phyloP scores from a whole-genome alignment of 2,113 vertebrate species.

The Chunga burmeisteri region DNA sequence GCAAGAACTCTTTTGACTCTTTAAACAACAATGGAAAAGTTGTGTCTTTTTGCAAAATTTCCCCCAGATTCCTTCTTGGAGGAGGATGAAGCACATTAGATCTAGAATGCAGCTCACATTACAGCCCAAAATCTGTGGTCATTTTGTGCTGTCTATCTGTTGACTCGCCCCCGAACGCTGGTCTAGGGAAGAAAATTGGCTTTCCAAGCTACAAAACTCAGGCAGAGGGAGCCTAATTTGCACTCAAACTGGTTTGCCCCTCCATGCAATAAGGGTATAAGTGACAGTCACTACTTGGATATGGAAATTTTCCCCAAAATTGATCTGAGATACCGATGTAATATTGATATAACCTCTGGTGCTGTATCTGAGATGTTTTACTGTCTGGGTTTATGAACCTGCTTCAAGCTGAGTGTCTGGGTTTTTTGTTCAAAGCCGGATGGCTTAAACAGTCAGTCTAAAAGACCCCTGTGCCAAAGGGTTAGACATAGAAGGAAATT shows the following conservation, averaged over 20 bases:
- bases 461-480: not conserved
- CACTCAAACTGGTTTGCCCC: not conserved
- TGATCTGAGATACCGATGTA: accelerated
- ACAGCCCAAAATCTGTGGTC: not conserved
- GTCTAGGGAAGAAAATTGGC: not conserved
- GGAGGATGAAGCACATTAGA: not conserved
- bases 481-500: not conserved
- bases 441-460: not conserved
- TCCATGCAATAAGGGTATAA: not conserved
- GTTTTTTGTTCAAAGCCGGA: not conserved
- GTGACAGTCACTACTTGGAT: too few relatives aligned
- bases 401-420: not conserved
- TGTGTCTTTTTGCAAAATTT: not conserved
- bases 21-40: constrained; percentile 3
- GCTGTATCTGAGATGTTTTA: not conserved
- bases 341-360: not conserved
- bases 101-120: not conserved
- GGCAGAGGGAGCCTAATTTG: not conserved
- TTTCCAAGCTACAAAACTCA: not conserved
- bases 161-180: not conserved
- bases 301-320: not conserved
- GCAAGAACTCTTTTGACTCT: not conserved
- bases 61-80: not conserved
- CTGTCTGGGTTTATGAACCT: not conserved
- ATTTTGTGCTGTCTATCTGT: not conserved